phyloP scores from a whole-genome alignment of 2,888 invertebrate species.

The Parnassius glacialis region DNA sequence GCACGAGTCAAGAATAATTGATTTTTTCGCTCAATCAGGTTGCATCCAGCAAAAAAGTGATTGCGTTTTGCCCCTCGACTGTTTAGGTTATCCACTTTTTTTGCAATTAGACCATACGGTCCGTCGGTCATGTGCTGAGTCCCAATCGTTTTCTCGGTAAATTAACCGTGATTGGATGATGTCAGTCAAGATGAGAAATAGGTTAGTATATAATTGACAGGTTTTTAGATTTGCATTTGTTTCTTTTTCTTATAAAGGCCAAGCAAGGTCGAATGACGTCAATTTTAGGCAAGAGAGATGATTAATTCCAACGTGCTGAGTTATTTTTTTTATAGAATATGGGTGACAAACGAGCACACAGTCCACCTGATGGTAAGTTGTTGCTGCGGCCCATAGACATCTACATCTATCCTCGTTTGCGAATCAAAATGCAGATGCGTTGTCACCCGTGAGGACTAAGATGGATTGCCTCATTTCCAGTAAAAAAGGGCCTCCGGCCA shows the following conservation, averaged over 20 bases:
- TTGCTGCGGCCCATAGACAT: too few species aligned
- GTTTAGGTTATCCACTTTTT: constrained; percentile 45
- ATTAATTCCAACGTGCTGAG: background rate
- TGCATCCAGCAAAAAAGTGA: constrained; percentile 60
- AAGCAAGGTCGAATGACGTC: too few species aligned
- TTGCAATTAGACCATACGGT: constrained; percentile 60
- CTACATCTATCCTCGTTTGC: too few species aligned
- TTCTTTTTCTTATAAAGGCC: background rate
- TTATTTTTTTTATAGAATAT: too few species aligned
- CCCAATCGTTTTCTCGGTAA: constrained; percentile 53
- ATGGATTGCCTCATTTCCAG: too few species aligned
- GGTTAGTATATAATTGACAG: constrained; percentile 27
- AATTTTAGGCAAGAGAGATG: background rate
- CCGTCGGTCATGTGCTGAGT: constrained; percentile 44
- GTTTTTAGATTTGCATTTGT: background rate
- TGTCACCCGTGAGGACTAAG: too few species aligned
- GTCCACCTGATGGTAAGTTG: too few species aligned
- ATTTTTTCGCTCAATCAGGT: constrained; percentile 58
- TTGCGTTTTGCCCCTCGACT: constrained; percentile 46
- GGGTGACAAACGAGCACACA: too few species aligned
- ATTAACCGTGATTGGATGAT: constrained; percentile 60
- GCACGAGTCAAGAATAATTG: constrained; percentile 65
- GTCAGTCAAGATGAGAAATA: constrained; percentile 48
- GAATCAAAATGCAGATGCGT: too few species aligned
- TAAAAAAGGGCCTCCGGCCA: too few species aligned